Conservation (phyloP, 2,113 vertebrate genomes). For the Cryptotis parvus region DNA sequence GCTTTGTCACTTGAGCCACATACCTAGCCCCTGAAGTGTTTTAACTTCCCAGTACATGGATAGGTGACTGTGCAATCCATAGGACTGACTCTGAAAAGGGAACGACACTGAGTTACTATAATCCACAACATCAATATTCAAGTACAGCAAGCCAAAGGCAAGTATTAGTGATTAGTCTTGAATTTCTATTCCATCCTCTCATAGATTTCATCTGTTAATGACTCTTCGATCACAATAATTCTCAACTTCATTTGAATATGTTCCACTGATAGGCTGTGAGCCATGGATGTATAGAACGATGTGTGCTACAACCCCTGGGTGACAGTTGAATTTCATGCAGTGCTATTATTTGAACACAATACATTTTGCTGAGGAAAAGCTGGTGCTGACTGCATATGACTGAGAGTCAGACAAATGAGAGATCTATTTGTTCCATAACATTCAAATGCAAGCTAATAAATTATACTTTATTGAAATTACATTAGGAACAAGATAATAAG, state of each 20-base stretch:
- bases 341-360: background rate
- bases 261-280: background rate
- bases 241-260: background rate
- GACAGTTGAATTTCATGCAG: background rate
- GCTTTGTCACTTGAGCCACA: too few relatives aligned
- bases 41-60: background rate
- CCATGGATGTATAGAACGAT: background rate
- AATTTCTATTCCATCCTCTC: background rate
- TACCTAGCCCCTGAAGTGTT: background rate
- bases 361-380: background rate
- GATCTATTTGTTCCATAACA: background rate
- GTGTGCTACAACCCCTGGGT: background rate
- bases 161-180: background rate
- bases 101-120: background rate
- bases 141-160: background rate
- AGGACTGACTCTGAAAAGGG: background rate
- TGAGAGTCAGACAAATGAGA: constrained; percentile 4
- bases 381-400: background rate
- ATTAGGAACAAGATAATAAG: background rate
- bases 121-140: background rate
- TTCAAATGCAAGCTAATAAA: background rate
- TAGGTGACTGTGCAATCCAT: background rate
- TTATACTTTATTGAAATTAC: background rate
- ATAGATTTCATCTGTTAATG: background rate
- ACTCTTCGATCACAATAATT: background rate